These are phyloP conservation scores for Margarornis squamiger DNA, from an alignment of 2,797 vertebrate genomes.

Conservation along the genomic window DNA sequence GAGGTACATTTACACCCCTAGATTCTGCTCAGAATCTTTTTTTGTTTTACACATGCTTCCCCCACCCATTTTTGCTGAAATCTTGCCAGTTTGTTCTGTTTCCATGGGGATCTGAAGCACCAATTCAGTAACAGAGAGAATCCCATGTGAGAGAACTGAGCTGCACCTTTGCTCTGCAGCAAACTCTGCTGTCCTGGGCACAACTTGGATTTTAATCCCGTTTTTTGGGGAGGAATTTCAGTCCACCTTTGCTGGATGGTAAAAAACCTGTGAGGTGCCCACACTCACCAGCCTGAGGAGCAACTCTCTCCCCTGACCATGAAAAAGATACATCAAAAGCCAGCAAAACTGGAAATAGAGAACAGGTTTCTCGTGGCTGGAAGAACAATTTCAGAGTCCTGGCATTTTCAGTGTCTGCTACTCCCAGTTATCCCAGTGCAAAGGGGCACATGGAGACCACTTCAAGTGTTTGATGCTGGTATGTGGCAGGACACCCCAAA, in stretches of 20 bases:
- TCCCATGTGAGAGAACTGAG: neutral
- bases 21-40: neutral
- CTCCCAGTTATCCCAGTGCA: neutral
- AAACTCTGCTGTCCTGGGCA: neutral
- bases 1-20: neutral
- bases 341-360: neutral
- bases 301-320: neutral
- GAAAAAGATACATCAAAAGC: neutral
- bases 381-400: neutral
- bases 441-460: neutral
- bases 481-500: neutral
- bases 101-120: neutral
- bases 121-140: neutral
- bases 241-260: neutral
- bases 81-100: neutral
- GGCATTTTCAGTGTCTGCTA: neutral
- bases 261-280: neutral
- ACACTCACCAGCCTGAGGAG: neutral
- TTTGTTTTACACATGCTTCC: no score
- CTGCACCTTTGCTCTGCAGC: neutral
- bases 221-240: neutral
- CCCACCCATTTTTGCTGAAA: neutral
- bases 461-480: neutral
- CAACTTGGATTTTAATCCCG: neutral
- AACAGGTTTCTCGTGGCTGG: neutral